A percentile compares a stretch with the other conserved stretches of the same genome.
phyloP scores from a whole-genome alignment of 2,888 invertebrate species.

The Caenorhabditis drosophilae region DNA sequence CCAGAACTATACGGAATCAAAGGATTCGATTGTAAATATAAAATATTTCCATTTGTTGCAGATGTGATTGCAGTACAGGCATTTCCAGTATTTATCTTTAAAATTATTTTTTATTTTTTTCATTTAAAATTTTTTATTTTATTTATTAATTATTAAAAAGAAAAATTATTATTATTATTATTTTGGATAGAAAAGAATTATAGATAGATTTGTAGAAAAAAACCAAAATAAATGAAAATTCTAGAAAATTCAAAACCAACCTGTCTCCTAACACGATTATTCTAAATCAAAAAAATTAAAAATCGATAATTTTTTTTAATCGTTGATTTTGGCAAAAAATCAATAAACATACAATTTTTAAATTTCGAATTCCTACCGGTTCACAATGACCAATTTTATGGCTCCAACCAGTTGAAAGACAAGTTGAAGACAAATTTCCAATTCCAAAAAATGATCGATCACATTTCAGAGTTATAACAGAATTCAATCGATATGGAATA shows the following conservation, averaged over 20 bases:
- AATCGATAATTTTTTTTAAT: background rate
- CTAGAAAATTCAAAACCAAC: slow-evolving; percentile 11
- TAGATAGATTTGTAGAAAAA: background rate
- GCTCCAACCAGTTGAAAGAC: slow-evolving; percentile 38
- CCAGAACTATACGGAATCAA: slow-evolving; percentile 34
- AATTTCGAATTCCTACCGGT: slow-evolving; percentile 11
- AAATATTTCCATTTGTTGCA: slow-evolving; percentile 21
- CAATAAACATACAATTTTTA: background rate
- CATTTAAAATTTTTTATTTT: background rate
- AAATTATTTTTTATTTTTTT: background rate
- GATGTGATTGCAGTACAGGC: slow-evolving; percentile 9
- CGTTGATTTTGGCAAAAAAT: background rate
- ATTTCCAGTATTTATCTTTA: slow-evolving; percentile 11
- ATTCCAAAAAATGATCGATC: slow-evolving; percentile 18
- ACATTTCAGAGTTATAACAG: slow-evolving; percentile 27
- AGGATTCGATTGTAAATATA: slow-evolving; percentile 28
- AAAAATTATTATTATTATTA: background rate
- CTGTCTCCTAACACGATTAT: slow-evolving; percentile 15
- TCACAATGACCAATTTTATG: slow-evolving; percentile 28
- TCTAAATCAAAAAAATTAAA: too few relatives aligned
- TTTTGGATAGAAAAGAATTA: background rate
- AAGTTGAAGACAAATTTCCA: slow-evolving; percentile 29
- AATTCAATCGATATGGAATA: slow-evolving; percentile 26
- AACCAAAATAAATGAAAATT: background rate
- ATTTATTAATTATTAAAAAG: too few relatives aligned